Base-by-base conservation (phyloP, 2,113 vertebrate genomes). In the Penelope pileata region DNA sequence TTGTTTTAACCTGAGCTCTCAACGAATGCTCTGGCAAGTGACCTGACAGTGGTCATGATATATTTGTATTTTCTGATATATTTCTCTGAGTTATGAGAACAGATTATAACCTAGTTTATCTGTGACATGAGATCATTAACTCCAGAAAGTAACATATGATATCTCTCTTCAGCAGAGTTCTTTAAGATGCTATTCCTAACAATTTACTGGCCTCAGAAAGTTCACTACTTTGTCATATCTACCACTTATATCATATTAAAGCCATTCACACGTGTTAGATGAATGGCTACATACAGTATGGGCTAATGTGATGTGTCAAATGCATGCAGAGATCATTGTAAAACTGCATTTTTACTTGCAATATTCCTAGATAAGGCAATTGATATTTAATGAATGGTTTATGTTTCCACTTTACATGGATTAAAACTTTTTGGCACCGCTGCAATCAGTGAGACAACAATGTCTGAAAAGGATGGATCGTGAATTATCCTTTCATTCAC, bases 81-180 rank as follows among this genome's bases (percentile, higher is more conserved):
- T 86, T 75, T 94, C 77, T 95, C 91, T 58, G 64, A 93, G 92
- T 79, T 69, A 58, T 89, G 94, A 84, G n/a, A 95, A 91, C 38
- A 88, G 64, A 95, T 94, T 96, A 95, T 90, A 93, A 91, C 70
- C 78, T 64, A 89, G 87, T 94, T 95, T 94, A 87, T 84, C 91
- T 91, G 66, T 86, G 91, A 86, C 83, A 75, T 23, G 43, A 84
- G 92, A 96, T 92, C 91, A 92, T 94, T 96, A 96, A 73, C 16
- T 92, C 36, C 30, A 86, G 66, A 74, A 94, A 82, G 56, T 84
- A 88, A 95, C 69, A 95, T 96, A 95, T 68, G 47, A 84, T 60
- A 78, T 19, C 21, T 92, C 66, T 91, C 24, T 51, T 84, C 43
- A 48, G 70, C 40, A 82, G 38, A 81, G 29, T 77, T 94, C 69